Base-by-base conservation (phyloP, 2,888 invertebrate species). In the Cloeon dipterum region DNA sequence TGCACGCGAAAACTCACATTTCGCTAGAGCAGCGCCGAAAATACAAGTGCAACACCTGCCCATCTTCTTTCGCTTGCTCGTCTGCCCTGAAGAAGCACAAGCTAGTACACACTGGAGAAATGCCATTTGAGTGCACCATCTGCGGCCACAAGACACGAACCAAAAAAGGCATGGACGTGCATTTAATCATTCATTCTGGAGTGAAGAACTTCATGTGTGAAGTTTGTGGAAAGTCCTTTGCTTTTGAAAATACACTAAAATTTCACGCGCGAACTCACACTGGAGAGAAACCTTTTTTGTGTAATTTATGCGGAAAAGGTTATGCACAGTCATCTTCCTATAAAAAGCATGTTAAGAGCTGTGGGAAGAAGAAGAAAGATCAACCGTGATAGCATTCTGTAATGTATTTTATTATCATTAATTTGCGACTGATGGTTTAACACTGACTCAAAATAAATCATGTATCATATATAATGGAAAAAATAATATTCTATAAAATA, bases 41-140 rank as follows among this genome's bases (percentile, higher is more conserved):
- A n/a, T 16, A 29, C 14, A 29, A 29, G 16, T 29, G 29, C 16
- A 29, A 13, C 8, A 7, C 14, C 16, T 29, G 29, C 29, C 13
- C n/a, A 16, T 29, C 29, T 29, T n/a, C 29, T 5, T 29, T 29
- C n/a, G 29, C 29, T 11, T 29, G 29, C n/a, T 29, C n/a, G 7
- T 14, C 29, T 29, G 29, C 29, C n/a, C 23, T 38, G 21, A 7
- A 32, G 17, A 16, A 14, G 32, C 38, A 38, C 18, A 33, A 34
- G 34, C 17, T 17, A 5, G 17, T 19, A n/a, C 38, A 38, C 23
- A 33, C 38, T 11, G 38, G 33, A 7, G 38, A 38, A 21, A 33
- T 33, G 17, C 38, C 38, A 5, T 38, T 23, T 19, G 25, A 33
- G 13, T 38, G 38, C 21, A 18, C 32, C 10, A 16, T 23, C 10